Percentiles rank a stretch among this genome's conserved stretches.
Conservation (phyloP, 2,888 invertebrate genomes). For the Caenorhabditis sp. region DNA sequence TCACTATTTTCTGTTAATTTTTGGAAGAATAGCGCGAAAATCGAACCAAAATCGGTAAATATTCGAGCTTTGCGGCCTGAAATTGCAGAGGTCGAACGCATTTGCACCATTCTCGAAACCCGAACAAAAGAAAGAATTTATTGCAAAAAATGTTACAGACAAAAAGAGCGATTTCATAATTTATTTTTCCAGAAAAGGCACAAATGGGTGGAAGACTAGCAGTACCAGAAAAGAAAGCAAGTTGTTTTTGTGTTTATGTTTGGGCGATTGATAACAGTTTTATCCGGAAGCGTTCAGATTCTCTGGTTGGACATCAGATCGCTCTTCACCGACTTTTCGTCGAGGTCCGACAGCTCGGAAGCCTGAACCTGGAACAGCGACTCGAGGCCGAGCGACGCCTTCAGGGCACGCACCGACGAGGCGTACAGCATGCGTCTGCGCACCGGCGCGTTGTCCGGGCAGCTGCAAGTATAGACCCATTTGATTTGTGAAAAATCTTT, state of each 20-base stretch:
- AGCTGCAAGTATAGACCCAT: constrained; percentile 65
- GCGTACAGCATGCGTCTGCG: constrained; percentile 79
- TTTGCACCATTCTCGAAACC: too few relatives aligned
- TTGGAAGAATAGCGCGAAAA: too few relatives aligned
- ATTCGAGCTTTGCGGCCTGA: too few relatives aligned
- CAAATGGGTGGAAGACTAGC: constrained; percentile 18
- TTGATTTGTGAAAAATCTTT: too few relatives aligned
- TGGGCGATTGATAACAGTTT: too few relatives aligned
- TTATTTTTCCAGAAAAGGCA: constrained; percentile 38
- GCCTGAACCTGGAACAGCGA: constrained; percentile 79
- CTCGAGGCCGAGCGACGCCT: constrained; percentile 78
- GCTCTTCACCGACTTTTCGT: constrained; percentile 79
- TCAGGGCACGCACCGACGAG: constrained; percentile 79
- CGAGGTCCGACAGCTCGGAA: constrained; percentile 78
- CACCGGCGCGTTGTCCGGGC: constrained; percentile 79
- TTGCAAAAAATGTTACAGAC: constrained; percentile 29
- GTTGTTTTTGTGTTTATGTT: too few relatives aligned
- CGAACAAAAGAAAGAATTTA: too few relatives aligned
- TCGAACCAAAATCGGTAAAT: too few relatives aligned
- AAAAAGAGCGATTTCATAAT: too few relatives aligned
- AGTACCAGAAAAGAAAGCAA: constrained; percentile 31
- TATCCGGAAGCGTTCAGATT: too few relatives aligned
- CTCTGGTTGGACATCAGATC: constrained; percentile 78
- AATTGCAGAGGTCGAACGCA: too few relatives aligned
- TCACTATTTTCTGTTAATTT: too few relatives aligned